Conservation (phyloP, 2,888 invertebrate species). For the Coelopa pilipes region DNA sequence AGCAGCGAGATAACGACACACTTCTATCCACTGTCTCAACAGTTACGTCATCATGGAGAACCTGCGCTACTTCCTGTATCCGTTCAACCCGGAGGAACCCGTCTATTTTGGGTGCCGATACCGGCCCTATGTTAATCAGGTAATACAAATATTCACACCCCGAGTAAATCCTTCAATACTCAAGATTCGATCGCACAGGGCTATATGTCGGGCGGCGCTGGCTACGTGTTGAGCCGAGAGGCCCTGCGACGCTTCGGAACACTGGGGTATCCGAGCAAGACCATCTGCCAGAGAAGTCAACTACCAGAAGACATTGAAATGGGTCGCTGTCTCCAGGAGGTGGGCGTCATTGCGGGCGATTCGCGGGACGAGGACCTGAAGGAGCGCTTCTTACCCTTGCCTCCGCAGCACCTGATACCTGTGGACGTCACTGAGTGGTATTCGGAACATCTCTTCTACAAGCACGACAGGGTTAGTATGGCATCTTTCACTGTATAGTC, state of each 20-base stretch:
- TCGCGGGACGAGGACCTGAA: conserved; percentile 86
- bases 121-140: not conserved
- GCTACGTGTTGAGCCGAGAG: conserved; percentile 90
- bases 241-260: conserved; percentile 83
- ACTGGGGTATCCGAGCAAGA: conserved; percentile 63
- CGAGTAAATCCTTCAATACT: not conserved
- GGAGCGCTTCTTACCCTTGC: conserved; percentile 97
- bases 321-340: conserved; percentile 82
- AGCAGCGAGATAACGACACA: not conserved
- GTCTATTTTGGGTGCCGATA: conserved; percentile 91
- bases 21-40: conserved; percentile 50
- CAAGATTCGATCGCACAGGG: conserved; percentile 68
- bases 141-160: not conserved
- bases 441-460: conserved; percentile 95
- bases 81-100: conserved; percentile 76
- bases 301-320: conserved; percentile 66
- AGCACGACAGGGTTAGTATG: conserved; percentile 75
- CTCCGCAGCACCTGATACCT: conserved; percentile 92
- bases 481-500: conserved; percentile 71
- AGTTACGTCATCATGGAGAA: conserved; percentile 95
- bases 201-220: conserved; percentile 93
- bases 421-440: conserved; percentile 92
- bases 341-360: conserved; percentile 91
- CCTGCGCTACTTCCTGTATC: conserved; percentile 84
- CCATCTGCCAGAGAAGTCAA: conserved; percentile 66